These are phyloP conservation scores for Chamaea fasciata DNA, from an alignment of 2,113 vertebrate genomes.

Conservation along the genomic window DNA sequence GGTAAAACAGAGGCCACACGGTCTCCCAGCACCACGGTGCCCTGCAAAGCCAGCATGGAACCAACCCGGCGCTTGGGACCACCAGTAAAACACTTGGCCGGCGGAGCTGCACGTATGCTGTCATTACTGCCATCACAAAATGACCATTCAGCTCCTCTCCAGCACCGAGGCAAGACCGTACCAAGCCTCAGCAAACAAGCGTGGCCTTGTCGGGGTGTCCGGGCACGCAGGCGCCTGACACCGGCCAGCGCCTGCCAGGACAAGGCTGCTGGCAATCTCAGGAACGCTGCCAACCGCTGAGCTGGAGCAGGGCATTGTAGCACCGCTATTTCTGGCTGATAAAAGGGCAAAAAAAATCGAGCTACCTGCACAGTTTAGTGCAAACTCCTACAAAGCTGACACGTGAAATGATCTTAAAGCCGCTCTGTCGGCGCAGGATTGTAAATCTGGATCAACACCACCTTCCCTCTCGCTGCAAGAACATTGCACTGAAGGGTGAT, in stretches of 20 bases:
- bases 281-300: background rate
- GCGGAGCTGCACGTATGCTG: background rate
- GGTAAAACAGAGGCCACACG: background rate
- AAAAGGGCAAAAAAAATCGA: background rate
- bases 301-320: background rate
- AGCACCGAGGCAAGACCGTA: background rate
- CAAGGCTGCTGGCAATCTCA: background rate
- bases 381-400: background rate
- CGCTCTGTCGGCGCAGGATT: background rate
- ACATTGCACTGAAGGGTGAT: background rate
- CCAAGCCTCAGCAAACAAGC: background rate
- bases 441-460: background rate
- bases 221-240: background rate
- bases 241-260: background rate
- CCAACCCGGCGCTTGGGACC: background rate
- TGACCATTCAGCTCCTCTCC: background rate
- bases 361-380: background rate
- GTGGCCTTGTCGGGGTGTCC: background rate
- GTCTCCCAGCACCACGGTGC: rapidly evolving
- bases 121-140: background rate
- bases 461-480: background rate
- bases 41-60: background rate
- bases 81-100: background rate
- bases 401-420: background rate
- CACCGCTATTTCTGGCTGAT: background rate